Percentiles rank a stretch among this genome's conserved stretches.
Evolutionary conservation across 2,113 vertebrate genomes (phyloP).

Genomic region (Nyctereutes procyonoides): DNA sequence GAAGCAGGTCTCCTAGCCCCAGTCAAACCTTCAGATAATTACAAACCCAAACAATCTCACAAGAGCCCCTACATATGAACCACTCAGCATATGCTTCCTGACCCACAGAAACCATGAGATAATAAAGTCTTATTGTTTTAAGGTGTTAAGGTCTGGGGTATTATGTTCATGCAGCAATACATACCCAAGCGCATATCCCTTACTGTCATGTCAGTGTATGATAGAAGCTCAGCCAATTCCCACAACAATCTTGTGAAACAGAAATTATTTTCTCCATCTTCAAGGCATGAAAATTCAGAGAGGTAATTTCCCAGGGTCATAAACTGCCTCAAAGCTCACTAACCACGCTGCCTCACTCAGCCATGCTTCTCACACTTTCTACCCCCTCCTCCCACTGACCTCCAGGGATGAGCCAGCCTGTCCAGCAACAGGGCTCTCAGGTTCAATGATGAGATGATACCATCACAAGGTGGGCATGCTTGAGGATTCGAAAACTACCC

Average conservation of each 20-base stretch:
- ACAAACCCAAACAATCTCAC: not conserved
- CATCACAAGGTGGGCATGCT: not conserved
- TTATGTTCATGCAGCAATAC: not conserved
- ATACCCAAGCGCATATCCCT: not conserved
- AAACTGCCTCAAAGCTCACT: not conserved
- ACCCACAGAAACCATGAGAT: not conserved
- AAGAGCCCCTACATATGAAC: not conserved
- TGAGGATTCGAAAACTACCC: not conserved
- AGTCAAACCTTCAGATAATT: not conserved
- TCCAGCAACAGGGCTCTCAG: not conserved
- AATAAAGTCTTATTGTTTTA: conserved; percentile 16
- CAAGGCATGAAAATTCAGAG: not conserved
- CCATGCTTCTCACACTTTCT: not conserved
- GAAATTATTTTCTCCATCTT: conserved; percentile 15
- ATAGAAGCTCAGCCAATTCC: not conserved
- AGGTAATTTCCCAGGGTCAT: not conserved
- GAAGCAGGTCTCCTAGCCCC: not conserved
- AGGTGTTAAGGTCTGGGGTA: not conserved
- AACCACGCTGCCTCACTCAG: not conserved
- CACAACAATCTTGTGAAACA: not conserved
- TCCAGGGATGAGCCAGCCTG: not conserved
- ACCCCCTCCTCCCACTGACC: not conserved
- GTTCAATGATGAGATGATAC: not conserved
- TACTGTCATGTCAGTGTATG: not conserved
- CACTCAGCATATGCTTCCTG: not conserved